These are phyloP conservation scores for Cenopis cana DNA, from an alignment of 2,888 invertebrate species.

Conservation along the genomic window DNA sequence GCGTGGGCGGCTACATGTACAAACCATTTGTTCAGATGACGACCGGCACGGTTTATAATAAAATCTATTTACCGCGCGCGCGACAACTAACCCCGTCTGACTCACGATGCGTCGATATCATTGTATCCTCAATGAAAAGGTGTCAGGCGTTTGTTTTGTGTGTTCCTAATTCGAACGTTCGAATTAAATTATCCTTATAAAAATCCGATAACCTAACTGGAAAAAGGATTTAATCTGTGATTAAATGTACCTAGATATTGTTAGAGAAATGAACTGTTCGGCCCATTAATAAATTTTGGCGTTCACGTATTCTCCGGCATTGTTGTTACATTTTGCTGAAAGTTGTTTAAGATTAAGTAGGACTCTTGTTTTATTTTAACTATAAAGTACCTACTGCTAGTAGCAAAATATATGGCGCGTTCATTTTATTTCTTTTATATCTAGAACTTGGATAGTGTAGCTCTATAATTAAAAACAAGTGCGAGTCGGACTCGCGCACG, in stretches of 20 bases:
- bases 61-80: conserved; percentile 81
- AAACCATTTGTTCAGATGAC: conserved; percentile 78
- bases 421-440: too few relatives aligned
- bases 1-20: conserved; percentile 76
- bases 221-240: not conserved
- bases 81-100: conserved; percentile 60
- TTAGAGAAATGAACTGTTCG: not conserved
- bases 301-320: not conserved
- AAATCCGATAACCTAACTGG: not conserved
- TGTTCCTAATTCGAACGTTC: conserved; percentile 27
- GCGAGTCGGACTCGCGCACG: too few relatives aligned
- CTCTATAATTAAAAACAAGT: too few relatives aligned
- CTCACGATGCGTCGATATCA: conserved; percentile 48
- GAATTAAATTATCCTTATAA: conserved; percentile 10
- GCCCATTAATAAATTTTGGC: not conserved
- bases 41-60: conserved; percentile 75
- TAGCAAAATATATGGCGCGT: too few relatives aligned
- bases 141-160: conserved; percentile 29
- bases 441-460: too few relatives aligned
- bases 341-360: not conserved
- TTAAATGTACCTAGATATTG: too few relatives aligned
- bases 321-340: not conserved
- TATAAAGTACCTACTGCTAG: too few relatives aligned
- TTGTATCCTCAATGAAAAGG: conserved; percentile 40
- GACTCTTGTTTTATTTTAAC: too few relatives aligned